Percentiles rank a stretch among this genome's conserved stretches.
Conservation (phyloP, 2,113 vertebrate genomes). For the Patagioenas fasciata region DNA sequence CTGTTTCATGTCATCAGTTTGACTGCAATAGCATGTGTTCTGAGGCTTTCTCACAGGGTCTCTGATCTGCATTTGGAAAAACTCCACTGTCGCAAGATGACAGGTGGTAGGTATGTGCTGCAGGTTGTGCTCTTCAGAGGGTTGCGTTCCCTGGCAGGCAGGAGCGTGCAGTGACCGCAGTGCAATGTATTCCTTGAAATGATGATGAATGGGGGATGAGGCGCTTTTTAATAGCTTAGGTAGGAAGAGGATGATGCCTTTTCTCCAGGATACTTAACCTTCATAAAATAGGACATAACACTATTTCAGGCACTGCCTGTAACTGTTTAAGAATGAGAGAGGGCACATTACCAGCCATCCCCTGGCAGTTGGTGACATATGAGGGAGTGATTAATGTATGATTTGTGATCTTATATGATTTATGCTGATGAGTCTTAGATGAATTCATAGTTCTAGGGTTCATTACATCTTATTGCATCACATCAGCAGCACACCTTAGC, state of each 20-base stretch:
- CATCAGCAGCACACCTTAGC: background rate
- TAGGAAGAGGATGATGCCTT: background rate
- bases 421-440: background rate
- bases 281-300: constrained; percentile 5
- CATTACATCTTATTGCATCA: background rate
- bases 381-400: background rate
- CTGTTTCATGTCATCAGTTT: background rate
- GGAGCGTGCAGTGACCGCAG: background rate
- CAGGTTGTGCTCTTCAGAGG: background rate
- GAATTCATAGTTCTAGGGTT: background rate
- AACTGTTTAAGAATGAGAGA: background rate
- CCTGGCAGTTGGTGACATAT: background rate
- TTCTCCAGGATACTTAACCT: constrained; percentile 31
- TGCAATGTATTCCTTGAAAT: background rate
- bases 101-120: background rate
- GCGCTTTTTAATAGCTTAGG: constrained; percentile 5
- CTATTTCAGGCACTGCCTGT: constrained; percentile 3
- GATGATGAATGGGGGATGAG: background rate
- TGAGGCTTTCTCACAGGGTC: background rate
- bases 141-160: background rate
- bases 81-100: background rate
- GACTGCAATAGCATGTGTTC: background rate
- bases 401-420: background rate
- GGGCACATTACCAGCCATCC: accelerated
- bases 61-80: accelerated